These are phyloP conservation scores for Deroplatys truncata DNA, from an alignment of 2,888 invertebrate species.

Conservation along the genomic window DNA sequence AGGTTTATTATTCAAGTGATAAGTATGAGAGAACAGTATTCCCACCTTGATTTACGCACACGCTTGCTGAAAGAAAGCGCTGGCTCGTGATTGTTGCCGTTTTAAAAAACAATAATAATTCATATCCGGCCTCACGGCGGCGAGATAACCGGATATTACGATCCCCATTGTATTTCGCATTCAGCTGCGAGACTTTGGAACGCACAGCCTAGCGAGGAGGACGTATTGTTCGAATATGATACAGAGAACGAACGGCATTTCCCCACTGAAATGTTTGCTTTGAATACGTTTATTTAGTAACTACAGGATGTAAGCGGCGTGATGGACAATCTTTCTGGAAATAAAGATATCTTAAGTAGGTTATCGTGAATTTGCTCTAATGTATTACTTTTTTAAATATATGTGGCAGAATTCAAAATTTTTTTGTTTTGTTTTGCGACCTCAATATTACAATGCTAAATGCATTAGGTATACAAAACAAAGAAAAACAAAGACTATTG, in stretches of 20 bases:
- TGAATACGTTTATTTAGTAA: not conserved
- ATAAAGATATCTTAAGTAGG: not conserved
- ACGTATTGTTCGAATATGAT: not conserved
- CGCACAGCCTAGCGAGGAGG: not conserved
- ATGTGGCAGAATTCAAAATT: too few relatives aligned
- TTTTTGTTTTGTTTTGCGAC: too few relatives aligned
- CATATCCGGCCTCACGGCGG: not conserved
- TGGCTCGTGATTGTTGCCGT: not conserved
- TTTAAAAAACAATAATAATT: not conserved
- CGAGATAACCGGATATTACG: not conserved
- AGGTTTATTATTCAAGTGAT: not conserved
- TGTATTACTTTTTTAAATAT: too few relatives aligned
- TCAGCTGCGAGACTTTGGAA: not conserved
- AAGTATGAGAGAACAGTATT: not conserved
- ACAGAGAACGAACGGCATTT: not conserved
- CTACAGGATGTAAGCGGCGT: not conserved
- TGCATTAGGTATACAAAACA: too few relatives aligned
- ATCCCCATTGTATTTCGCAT: not conserved
- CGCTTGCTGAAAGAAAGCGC: not conserved
- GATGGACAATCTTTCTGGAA: not conserved
- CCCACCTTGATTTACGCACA: not conserved
- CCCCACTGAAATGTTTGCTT: not conserved
- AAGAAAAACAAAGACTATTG: too few relatives aligned
- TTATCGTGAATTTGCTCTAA: too few relatives aligned
- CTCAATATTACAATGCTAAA: too few relatives aligned